These are phyloP conservation scores for Colletes gigas DNA, from an alignment of 1,140 invertebrate species.

Conservation along the genomic window DNA sequence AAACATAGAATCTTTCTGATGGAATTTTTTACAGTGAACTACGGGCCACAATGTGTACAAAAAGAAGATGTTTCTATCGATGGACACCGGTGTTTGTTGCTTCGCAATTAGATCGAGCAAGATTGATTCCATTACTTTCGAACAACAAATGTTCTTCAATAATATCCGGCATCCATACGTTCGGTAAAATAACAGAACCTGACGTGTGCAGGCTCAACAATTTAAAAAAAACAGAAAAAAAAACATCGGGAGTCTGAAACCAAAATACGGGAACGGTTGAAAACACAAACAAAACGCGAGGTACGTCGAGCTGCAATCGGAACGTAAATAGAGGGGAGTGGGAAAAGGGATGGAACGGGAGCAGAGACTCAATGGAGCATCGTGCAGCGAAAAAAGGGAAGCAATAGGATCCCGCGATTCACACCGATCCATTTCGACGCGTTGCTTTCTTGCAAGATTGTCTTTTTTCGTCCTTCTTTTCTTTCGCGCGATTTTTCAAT, in stretches of 20 bases:
- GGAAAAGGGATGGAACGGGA: background rate
- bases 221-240: too few relatives aligned
- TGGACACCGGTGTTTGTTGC: background rate
- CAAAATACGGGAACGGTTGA: background rate
- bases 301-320: background rate
- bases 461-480: background rate
- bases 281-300: background rate
- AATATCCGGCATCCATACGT: too few relatives aligned
- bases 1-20: too few relatives aligned
- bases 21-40: too few relatives aligned
- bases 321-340: background rate
- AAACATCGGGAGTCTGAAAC: background rate
- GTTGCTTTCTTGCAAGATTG: constrained; percentile 44
- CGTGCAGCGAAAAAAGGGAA: background rate
- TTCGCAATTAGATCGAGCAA: background rate
- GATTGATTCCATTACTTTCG: too few relatives aligned
- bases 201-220: too few relatives aligned
- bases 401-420: too few relatives aligned
- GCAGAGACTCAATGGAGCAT: background rate
- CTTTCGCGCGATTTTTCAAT: too few relatives aligned
- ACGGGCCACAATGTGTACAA: too few relatives aligned
- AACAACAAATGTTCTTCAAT: too few relatives aligned
- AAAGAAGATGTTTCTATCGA: too few relatives aligned
- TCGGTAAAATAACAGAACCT: too few relatives aligned
- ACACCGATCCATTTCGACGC: constrained; percentile 51